Conservation (phyloP, 1,140 invertebrate species). For the Lepidurus couesii region DNA sequence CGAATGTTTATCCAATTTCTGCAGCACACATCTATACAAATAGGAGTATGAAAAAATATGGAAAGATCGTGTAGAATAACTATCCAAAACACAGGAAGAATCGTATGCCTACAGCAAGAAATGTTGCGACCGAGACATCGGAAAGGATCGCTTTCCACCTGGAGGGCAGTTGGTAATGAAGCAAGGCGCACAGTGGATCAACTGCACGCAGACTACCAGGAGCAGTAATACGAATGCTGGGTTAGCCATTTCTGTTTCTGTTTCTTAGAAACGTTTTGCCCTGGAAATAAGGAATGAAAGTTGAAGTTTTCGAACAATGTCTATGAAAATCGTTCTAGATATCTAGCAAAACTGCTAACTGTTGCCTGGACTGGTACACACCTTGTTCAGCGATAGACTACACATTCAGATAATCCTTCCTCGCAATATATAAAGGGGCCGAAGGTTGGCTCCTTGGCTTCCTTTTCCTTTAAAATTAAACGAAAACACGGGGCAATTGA, state of each 20-base stretch:
- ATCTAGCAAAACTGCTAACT: background rate
- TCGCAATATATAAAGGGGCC: background rate
- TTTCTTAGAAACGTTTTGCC: background rate
- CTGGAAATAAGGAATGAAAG: too few species aligned
- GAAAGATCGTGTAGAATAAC: background rate
- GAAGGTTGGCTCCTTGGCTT: background rate
- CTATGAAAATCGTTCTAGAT: background rate
- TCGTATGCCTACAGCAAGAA: too few species aligned
- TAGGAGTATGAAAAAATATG: background rate
- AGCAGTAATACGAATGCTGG: background rate
- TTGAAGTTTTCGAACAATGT: too few species aligned
- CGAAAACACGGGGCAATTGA: slow-evolving; percentile 22
- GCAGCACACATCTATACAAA: background rate
- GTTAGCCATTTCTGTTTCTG: background rate
- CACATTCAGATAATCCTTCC: background rate
- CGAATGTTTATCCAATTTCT: background rate
- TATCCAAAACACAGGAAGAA: too few species aligned
- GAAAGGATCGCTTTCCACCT: slow-evolving; percentile 4
- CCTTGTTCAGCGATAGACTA: background rate
- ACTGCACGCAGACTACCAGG: background rate
- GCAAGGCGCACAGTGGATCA: background rate
- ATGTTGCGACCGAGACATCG: background rate
- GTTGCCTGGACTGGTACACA: background rate
- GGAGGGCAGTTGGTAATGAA: slow-evolving; percentile 2
- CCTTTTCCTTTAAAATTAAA: slow-evolving; percentile 20